Conservation (phyloP, 1,140 invertebrate genomes). For the Leucophenga varia region DNA sequence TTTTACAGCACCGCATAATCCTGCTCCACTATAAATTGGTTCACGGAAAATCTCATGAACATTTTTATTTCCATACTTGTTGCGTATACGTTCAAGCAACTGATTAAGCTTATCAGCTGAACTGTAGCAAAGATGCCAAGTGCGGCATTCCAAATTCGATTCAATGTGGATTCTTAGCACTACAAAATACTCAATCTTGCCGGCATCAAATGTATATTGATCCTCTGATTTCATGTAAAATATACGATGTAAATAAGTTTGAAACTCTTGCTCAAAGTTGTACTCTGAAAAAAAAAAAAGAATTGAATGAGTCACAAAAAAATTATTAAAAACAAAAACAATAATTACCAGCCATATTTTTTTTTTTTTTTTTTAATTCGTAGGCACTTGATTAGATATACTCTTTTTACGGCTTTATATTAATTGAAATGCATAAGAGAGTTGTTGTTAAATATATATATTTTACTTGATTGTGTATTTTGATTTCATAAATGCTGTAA, state of each 20-base stretch:
- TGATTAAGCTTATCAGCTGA: slow-evolving; percentile 30
- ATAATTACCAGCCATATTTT: no score
- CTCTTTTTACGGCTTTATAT: no score
- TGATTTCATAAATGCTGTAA: no score
- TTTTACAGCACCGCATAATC: slow-evolving; percentile 24
- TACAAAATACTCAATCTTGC: slow-evolving; percentile 27
- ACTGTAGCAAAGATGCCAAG: slow-evolving; percentile 32
- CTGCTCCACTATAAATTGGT: slow-evolving; percentile 28
- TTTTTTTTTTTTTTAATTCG: no score
- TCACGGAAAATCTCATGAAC: slow-evolving; percentile 33
- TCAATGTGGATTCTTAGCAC: slow-evolving; percentile 28
- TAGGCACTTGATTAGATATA: no score
- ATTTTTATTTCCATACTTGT: slow-evolving; percentile 36
- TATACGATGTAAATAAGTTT: slow-evolving; percentile 17
- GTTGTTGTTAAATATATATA: no score
- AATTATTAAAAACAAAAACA: no score
- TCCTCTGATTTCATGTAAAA: slow-evolving; percentile 16
- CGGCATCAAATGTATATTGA: slow-evolving; percentile 13
- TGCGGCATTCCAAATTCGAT: slow-evolving; percentile 21
- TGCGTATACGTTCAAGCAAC: slow-evolving; percentile 26
- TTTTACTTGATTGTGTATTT: no score
- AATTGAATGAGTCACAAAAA: no score
- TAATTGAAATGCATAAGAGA: no score
- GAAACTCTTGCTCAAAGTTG: slow-evolving; percentile 22
- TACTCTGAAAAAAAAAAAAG: no score